Base-by-base conservation (phyloP, 2,797 vertebrate species). In the Siniperca obscura region DNA sequence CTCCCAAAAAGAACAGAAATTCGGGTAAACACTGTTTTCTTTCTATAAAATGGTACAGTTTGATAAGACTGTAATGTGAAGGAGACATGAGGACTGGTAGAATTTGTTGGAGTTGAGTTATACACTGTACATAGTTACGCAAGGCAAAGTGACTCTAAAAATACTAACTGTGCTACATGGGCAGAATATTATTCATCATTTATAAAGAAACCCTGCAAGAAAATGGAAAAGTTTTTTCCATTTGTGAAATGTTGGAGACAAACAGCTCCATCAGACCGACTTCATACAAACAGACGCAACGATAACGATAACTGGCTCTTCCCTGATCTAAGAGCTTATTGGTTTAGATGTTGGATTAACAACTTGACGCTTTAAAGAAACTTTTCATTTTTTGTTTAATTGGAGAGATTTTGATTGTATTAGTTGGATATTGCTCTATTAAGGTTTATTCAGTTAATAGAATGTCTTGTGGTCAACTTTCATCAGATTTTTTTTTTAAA, bases 111-210 rank as follows among this genome's bases (percentile, higher is more conserved):
- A 36, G 36, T 42, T 34, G 36, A 36, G 36, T 42, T 34, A 21
- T 30, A n/a, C 40, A 36, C 34, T 19, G 42, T 10, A 38, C 13
- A 67, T 21, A 60, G 19, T 38, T 25, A 30, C 46, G 22, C 8
- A 50, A 42, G 0, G 27, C 57, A 65, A 55, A 50, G 44, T 36
- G n/a, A 34, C 52, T 74, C 65, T 69, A 61, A 72, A 67, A 82
- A 73, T 72, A 75, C 22, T 22, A 25, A 57, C 80, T 22, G 44
- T 25, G 21, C 60, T 60, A 52, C 9, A 34, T 5, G n/a, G 57
- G 44, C 60, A 50, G 40, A 68, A 22, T 16, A 60, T 57, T 66
- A 59, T 73, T 62, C 65, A 81, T 81, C 21, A 74, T 78, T 78
- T 67, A 74, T 27, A 68, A 57, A 70, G 53, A 64, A 44, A 14